phyloP scores from a whole-genome alignment of 2,888 invertebrate genomes.

The Scaeva pyrastri region DNA sequence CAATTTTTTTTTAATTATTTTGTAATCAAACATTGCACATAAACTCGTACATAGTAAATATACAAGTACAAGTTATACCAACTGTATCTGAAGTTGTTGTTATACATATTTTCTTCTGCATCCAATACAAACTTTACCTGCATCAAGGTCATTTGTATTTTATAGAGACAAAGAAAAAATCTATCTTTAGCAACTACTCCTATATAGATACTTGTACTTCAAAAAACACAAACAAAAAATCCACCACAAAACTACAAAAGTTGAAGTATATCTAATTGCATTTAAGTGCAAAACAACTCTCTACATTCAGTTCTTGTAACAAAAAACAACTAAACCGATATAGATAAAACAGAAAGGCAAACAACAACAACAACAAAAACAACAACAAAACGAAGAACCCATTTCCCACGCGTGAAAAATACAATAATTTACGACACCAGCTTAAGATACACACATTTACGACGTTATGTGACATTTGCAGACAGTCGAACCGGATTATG shows the following conservation, averaged over 20 bases:
- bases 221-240: neutral
- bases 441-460: neutral
- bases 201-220: neutral
- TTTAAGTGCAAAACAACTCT: slow-evolving; percentile 43
- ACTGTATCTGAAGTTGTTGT: slow-evolving; percentile 8
- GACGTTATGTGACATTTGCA: neutral
- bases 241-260: neutral
- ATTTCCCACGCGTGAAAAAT: slow-evolving; percentile 26
- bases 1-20: slow-evolving; percentile 5
- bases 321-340: neutral
- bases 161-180: slow-evolving; percentile 21
- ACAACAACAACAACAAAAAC: neutral
- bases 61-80: neutral
- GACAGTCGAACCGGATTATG: neutral
- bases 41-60: too few relatives aligned
- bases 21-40: slow-evolving; percentile 20
- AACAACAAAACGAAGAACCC: neutral
- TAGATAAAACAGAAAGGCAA: neutral
- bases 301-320: slow-evolving; percentile 12
- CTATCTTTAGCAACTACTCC: neutral
- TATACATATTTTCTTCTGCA: slow-evolving; percentile 6
- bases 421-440: slow-evolving; percentile 25
- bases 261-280: slow-evolving; percentile 44
- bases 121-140: neutral
- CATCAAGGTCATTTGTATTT: slow-evolving; percentile 31